These are phyloP conservation scores for Phasianus colchicus DNA, from an alignment of 2,113 vertebrate species.

Conservation along the genomic window DNA sequence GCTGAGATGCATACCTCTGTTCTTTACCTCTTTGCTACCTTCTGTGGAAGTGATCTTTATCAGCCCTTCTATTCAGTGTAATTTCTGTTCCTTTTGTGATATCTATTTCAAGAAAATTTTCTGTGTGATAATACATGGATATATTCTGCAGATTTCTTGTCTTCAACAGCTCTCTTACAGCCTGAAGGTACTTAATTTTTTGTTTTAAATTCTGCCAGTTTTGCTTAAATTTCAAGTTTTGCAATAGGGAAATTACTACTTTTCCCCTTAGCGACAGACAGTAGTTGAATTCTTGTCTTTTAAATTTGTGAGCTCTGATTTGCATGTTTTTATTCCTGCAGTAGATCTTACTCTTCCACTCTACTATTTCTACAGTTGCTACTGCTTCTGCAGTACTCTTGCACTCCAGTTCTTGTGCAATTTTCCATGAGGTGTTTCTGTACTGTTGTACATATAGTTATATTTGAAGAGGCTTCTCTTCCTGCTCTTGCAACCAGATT, in stretches of 20 bases:
- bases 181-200: not conserved
- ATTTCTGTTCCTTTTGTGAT: not conserved
- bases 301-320: not conserved
- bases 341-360: not conserved
- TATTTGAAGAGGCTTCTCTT: not conserved
- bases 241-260: not conserved
- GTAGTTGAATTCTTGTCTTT: not conserved
- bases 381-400: not conserved
- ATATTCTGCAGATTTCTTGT: not conserved
- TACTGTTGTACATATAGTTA: not conserved
- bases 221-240: not conserved
- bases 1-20: not conserved
- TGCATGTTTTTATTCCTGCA: not conserved
- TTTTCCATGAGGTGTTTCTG: not conserved
- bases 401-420: not conserved
- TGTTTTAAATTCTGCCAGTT: not conserved
- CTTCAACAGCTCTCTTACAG: not conserved
- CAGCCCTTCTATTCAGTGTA: not conserved
- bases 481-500: not conserved
- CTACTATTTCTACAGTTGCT: not conserved
- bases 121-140: not conserved
- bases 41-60: not conserved
- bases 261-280: not conserved
- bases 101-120: fast-evolving
- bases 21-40: not conserved